A percentile compares a stretch with the other conserved stretches of the same genome.
Evolutionary conservation across 2,113 vertebrate species (phyloP).

Genomic region (Blennius ocellaris): DNA sequence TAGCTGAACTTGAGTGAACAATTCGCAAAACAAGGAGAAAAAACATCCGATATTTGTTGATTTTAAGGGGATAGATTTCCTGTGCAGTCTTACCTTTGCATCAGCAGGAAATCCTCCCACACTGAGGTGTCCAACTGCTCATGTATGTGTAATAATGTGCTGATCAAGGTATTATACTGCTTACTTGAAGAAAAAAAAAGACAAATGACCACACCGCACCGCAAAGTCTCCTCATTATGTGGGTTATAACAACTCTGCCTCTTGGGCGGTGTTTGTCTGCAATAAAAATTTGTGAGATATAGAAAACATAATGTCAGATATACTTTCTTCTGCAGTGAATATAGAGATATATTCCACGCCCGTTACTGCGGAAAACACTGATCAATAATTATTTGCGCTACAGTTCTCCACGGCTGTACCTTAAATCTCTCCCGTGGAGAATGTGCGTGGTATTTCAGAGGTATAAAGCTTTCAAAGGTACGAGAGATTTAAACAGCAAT

Average conservation of each 20-base stretch:
- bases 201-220: constrained; percentile 24
- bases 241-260: neutral
- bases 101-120: constrained; percentile 60
- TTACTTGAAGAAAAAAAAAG: constrained; percentile 38
- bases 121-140: constrained; percentile 53
- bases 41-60: constrained; percentile 42
- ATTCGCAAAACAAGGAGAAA: constrained; percentile 32
- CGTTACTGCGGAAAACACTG: constrained; percentile 10
- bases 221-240: constrained; percentile 3
- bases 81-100: constrained; percentile 31
- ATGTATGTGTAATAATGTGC: constrained; percentile 55
- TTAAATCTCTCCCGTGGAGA: constrained; percentile 30
- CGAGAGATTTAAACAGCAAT: constrained; percentile 41
- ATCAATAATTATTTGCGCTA: constrained; percentile 39
- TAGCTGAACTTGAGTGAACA: constrained; percentile 36
- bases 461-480: constrained; percentile 33
- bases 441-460: constrained; percentile 35
- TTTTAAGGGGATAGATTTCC: constrained; percentile 41
- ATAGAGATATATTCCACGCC: constrained; percentile 5
- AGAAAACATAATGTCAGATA: constrained; percentile 2
- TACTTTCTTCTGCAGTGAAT: neutral
- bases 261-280: neutral
- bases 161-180: constrained; percentile 46
- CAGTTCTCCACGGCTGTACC: constrained; percentile 19
- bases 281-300: neutral